phyloP scores from a whole-genome alignment of 2,797 vertebrate species.

The Lagocephalus sceleratus region DNA sequence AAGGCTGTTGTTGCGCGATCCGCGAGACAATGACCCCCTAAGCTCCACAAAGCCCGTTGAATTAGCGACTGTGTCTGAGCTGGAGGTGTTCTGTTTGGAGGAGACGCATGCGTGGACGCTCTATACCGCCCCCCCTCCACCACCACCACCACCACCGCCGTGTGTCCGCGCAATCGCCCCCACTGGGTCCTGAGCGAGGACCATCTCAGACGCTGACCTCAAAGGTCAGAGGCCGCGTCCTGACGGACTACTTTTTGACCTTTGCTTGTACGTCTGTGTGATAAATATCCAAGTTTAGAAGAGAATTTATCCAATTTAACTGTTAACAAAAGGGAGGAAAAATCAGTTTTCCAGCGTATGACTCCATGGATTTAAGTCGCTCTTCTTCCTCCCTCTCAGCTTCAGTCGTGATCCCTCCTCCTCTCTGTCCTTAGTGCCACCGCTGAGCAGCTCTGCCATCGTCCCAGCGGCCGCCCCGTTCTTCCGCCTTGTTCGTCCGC shows the following conservation, averaged over 20 bases:
- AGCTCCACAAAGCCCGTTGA: slow-evolving; percentile 63
- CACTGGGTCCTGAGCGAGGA: too few relatives aligned
- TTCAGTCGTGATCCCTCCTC: slow-evolving; percentile 15
- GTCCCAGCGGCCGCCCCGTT: slow-evolving; percentile 17
- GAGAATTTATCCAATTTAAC: too few relatives aligned
- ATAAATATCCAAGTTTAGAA: too few relatives aligned
- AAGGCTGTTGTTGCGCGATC: slow-evolving; percentile 68
- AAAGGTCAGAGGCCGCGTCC: too few relatives aligned
- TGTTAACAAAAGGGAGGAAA: too few relatives aligned
- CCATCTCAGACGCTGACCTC: too few relatives aligned
- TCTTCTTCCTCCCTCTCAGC: neutral
- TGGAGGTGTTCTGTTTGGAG: slow-evolving; percentile 15
- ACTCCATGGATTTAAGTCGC: neutral
- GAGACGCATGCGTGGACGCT: slow-evolving; percentile 2
- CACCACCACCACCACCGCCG: too few relatives aligned
- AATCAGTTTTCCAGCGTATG: too few relatives aligned
- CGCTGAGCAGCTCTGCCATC: slow-evolving; percentile 68
- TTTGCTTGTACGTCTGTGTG: too few relatives aligned
- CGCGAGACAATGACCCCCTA: slow-evolving; percentile 69
- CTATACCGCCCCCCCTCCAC: neutral
- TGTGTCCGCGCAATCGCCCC: neutral
- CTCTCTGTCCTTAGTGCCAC: slow-evolving; percentile 75
- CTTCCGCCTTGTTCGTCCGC: slow-evolving; percentile 13
- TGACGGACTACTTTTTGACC: too few relatives aligned
- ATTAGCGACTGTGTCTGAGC: slow-evolving; percentile 55